A percentile compares a stretch with the other conserved stretches of the same genome.
Evolutionary conservation across 2,888 invertebrate species (phyloP).

Genomic region (Bimastos eiseni): DNA sequence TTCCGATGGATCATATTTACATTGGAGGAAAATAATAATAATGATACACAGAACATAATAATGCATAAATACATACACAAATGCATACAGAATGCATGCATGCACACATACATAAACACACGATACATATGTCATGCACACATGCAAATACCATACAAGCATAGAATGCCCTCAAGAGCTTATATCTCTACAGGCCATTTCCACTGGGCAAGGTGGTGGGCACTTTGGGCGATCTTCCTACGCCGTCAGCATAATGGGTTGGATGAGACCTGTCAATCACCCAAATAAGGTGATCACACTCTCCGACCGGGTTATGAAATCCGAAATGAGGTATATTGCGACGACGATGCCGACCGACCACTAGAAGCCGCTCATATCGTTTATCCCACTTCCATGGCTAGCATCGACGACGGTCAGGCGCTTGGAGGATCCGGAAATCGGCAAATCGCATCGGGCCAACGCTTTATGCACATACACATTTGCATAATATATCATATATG

Average conservation of each 20-base stretch:
- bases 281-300: conserved; percentile 26
- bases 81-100: too few relatives aligned
- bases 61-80: too few relatives aligned
- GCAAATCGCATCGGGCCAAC: not conserved
- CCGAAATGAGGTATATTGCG: conserved; percentile 18
- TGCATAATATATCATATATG: not conserved
- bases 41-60: too few relatives aligned
- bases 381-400: conserved; percentile 8
- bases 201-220: not conserved
- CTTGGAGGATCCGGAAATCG: not conserved
- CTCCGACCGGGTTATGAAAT: conserved; percentile 23
- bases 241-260: not conserved
- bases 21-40: too few relatives aligned
- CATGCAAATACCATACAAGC: too few relatives aligned
- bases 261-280: conserved; percentile 25
- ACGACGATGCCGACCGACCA: not conserved
- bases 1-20: too few relatives aligned
- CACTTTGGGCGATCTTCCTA: not conserved
- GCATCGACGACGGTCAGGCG: not conserved
- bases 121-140: too few relatives aligned
- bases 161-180: not conserved
- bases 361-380: not conserved
- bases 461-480: not conserved
- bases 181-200: not conserved
- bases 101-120: too few relatives aligned